A percentile compares a stretch with the other conserved stretches of the same genome.
Evolutionary conservation across 2,888 invertebrate species (phyloP).

Genomic region (Hymenopus coronatus): DNA sequence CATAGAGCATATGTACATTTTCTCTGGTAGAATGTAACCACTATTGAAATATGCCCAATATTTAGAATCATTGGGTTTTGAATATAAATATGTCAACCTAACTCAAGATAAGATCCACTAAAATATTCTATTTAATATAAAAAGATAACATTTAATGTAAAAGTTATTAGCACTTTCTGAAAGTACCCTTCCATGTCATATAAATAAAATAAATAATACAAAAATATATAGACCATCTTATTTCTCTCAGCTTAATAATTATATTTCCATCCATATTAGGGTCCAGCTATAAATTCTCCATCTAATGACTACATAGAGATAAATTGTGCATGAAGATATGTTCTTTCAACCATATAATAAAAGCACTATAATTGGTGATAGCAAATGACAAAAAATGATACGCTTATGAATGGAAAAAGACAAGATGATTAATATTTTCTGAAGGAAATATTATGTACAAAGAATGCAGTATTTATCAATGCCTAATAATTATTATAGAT

Average conservation of each 20-base stretch:
- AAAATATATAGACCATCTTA: not conserved
- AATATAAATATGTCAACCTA: not conserved
- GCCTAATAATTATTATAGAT: not conserved
- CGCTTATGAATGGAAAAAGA: not conserved
- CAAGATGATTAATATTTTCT: not conserved
- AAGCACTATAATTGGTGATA: not conserved
- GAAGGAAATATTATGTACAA: not conserved
- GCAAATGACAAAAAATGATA: not conserved
- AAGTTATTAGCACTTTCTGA: not conserved
- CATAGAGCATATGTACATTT: not conserved
- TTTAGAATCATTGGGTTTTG: not conserved
- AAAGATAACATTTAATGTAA: not conserved
- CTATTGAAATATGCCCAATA: not conserved
- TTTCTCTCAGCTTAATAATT: not conserved
- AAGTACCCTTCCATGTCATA: not conserved
- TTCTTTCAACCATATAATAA: not conserved
- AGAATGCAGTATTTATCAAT: conserved; percentile 16
- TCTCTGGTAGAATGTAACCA: not conserved
- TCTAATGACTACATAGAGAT: not conserved
- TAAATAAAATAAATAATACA: not conserved
- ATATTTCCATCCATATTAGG: not conserved
- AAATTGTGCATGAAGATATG: not conserved
- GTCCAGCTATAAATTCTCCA: not conserved
- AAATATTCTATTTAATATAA: not conserved
- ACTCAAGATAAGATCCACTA: not conserved